Base-by-base conservation (phyloP, 2,113 vertebrate species). In the Pipra filicauda region DNA sequence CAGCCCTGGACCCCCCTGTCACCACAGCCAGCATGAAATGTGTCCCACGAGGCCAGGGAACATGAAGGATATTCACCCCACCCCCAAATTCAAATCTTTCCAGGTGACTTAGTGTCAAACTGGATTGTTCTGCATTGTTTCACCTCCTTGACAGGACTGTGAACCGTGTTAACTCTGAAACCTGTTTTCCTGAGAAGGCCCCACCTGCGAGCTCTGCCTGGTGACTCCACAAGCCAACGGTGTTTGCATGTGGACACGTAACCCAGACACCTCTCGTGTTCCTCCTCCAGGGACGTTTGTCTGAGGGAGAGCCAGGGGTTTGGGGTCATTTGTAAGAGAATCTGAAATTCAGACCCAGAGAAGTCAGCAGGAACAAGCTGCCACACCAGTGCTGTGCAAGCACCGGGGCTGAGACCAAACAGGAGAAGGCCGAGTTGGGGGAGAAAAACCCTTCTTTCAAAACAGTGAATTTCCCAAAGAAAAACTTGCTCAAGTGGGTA, bases 231-330 rank as follows among this genome's bases (percentile, higher is more conserved):
- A 28, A 61, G 18, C 55, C 54, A 21, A 10, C 0, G 1, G 59
- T 24, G 28, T 64, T 35, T 77, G 37, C 23, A 5, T 12, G 48
- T 3, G 39, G 64, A 15, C 22, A 2, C 1, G 1, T 35, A 28
- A 44, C 37, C 61, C 62, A 4, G 43, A 21, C 9, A 0, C 65
- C 74, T 30, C 26, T 18, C 7, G 64, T 3, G 1, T 66, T 51
- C 62, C 26, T 67, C 43, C 67, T 55, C 52, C 30, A 5, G 18
- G 46, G 61, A 20, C 2, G 0, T 8, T 58, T 1, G 0, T 15
- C 52, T 2, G 28, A 57, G 44, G 48, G 33, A 51, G 4, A 35
- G 57, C 43, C 41, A 24, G 0, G 2, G 31, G 37, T 15, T 51
- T 0, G 11, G 11, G 37, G 8, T 24, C n/a, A 14, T 8, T 59